A percentile compares a stretch with the other conserved stretches of the same genome.
These are phyloP conservation scores for Anniella stebbinsi DNA, from an alignment of 2,797 vertebrate species.

Conservation along the genomic window DNA sequence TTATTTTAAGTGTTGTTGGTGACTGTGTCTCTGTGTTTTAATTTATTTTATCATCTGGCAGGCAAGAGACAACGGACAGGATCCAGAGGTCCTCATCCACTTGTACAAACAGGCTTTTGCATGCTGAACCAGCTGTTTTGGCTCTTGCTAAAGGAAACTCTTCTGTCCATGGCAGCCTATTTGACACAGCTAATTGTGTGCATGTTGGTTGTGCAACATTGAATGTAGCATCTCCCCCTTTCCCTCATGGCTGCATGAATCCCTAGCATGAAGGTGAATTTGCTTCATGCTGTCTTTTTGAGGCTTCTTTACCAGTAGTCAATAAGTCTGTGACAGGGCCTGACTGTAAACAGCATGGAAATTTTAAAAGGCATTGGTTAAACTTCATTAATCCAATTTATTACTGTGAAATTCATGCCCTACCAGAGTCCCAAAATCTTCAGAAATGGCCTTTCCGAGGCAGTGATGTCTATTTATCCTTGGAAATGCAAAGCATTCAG, in stretches of 20 bases:
- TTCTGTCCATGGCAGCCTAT: not conserved
- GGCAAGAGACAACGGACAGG: not conserved
- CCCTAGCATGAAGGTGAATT: conserved; percentile 1
- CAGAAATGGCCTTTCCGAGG: conserved; percentile 54
- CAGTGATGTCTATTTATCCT: conserved; percentile 55
- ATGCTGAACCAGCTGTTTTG: not conserved
- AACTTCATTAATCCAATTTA: conserved; percentile 49
- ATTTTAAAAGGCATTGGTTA: conserved; percentile 61
- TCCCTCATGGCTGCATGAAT: not conserved
- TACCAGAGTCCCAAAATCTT: conserved; percentile 58
- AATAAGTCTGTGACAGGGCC: conserved; percentile 25
- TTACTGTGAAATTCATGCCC: conserved; percentile 58
- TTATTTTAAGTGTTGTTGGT: conserved; percentile 15
- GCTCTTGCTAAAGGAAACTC: not conserved
- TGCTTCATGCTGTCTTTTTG: not conserved
- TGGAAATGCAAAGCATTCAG: conserved; percentile 55
- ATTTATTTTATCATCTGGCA: not conserved
- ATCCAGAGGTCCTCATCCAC: not conserved
- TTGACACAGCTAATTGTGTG: not conserved
- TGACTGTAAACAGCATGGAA: conserved; percentile 18
- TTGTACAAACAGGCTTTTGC: not conserved
- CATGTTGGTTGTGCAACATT: not conserved
- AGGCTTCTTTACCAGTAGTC: conserved; percentile 33
- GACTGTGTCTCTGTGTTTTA: conserved; percentile 14
- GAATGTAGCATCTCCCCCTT: not conserved